phyloP scores from a whole-genome alignment of 2,113 vertebrate genomes.

The Lota lota region DNA sequence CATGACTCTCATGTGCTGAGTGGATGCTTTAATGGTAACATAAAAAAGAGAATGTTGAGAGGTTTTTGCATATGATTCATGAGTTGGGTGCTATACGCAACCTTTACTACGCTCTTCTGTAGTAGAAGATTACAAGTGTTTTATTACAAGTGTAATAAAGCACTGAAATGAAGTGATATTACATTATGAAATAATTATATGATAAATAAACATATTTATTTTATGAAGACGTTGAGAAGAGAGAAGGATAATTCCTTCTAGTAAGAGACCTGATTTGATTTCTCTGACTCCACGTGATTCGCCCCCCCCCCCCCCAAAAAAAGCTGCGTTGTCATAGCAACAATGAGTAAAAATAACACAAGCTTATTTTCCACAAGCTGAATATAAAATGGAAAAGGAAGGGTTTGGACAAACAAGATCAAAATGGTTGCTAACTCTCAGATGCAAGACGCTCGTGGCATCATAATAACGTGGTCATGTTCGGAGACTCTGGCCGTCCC shows the following conservation, averaged over 20 bases:
- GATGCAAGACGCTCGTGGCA: slow-evolving; percentile 28
- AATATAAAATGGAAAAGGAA: slow-evolving; percentile 74
- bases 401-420: slow-evolving; percentile 71
- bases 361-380: slow-evolving; percentile 73
- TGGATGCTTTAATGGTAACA: too few relatives aligned
- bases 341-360: slow-evolving; percentile 79
- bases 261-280: slow-evolving; percentile 45
- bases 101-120: too few relatives aligned
- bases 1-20: too few relatives aligned
- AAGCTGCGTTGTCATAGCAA: slow-evolving; percentile 74
- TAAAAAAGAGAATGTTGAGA: too few relatives aligned
- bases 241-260: slow-evolving; percentile 25
- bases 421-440: slow-evolving; percentile 72
- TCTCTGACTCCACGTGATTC: slow-evolving; percentile 57
- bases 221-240: background rate
- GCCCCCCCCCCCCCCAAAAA: slow-evolving; percentile 21
- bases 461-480: background rate
- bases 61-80: too few relatives aligned
- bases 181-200: background rate
- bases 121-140: too few relatives aligned
- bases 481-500: background rate
- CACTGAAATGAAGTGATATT: too few relatives aligned
- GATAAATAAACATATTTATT: slow-evolving; percentile 9
- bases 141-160: too few relatives aligned
- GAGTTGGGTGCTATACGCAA: too few relatives aligned